phyloP scores from a whole-genome alignment of 2,888 invertebrate genomes.

The Tetropium fuscum region DNA sequence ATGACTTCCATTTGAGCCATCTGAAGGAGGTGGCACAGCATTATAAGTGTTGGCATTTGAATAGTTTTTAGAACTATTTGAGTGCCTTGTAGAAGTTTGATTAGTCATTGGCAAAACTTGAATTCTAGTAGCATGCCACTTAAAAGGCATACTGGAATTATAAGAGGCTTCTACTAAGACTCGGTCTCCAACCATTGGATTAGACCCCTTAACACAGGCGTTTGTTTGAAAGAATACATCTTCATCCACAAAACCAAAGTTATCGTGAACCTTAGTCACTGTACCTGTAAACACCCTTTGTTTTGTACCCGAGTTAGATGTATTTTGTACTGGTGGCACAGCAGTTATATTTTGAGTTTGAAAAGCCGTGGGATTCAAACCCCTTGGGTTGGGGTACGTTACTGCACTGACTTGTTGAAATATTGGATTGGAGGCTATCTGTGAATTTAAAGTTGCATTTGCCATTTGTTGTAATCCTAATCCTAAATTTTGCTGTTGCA shows the following conservation, averaged over 20 bases:
- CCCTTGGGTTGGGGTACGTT: constrained; percentile 85
- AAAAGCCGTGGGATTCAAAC: constrained; percentile 81
- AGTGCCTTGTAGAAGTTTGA: constrained; percentile 49
- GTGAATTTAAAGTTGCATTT: constrained; percentile 66
- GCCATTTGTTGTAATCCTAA: constrained; percentile 72
- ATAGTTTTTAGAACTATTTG: constrained; percentile 56
- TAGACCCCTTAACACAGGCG: constrained; percentile 86
- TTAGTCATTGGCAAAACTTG: constrained; percentile 74
- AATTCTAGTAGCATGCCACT: constrained; percentile 96
- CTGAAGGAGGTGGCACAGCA: constrained; percentile 79
- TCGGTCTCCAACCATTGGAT: constrained; percentile 90
- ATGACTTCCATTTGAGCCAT: constrained; percentile 57
- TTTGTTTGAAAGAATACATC: constrained; percentile 97
- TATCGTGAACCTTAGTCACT: constrained; percentile 93
- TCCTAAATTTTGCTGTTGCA: constrained; percentile 74
- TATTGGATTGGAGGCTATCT: constrained; percentile 76
- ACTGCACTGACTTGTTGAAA: constrained; percentile 82
- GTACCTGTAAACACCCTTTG: constrained; percentile 94
- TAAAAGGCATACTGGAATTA: constrained; percentile 95
- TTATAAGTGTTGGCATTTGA: constrained; percentile 70
- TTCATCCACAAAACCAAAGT: constrained; percentile 97
- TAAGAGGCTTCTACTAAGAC: constrained; percentile 96
- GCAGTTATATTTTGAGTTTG: constrained; percentile 68
- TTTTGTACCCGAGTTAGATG: constrained; percentile 64
- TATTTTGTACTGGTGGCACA: constrained; percentile 61